Base-by-base conservation (phyloP, 37 sponge, comb jelly and placozoan species). In the Axinella damicornis region DNA sequence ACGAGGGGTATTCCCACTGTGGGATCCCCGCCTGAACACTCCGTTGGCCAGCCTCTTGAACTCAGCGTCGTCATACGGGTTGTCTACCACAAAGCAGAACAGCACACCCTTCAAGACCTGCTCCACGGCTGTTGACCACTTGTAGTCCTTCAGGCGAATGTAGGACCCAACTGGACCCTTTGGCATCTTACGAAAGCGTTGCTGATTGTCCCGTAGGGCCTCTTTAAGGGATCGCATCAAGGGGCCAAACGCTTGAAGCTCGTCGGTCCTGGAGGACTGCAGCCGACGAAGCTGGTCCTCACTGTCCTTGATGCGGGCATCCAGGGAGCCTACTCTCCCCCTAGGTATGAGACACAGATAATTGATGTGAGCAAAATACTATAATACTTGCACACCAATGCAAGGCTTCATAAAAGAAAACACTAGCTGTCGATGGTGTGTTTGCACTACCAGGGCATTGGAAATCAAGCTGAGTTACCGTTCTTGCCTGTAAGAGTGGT, bases 71-170 rank as follows among this genome's bases (percentile, higher is more conserved):
- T 95, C 96, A n/a, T 81, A 34, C 31, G 79, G 64, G 79, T 81
- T 92, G 78, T 92, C 81, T 57, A 86, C 87, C 16, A 95, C 32
- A 78, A 95, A 95, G 5, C 70, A 54, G 41, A 35, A 62, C 69
- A 88, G 78, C 39, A 71, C 35, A 15, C 62, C 16, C 38, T 52
- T 57, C 19, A 93, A 53, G 39, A 74, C 64, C 27, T 67, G 67
- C 87, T 96, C 94, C 57, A 93, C 65, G 19, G 94, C 92, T 28
- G 70, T 74, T 56, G 87, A 76, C 96, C 96, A 96, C 54, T 83
- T 79, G 46, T 85, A 80, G 53, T 96, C 92, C 64, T 79, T 77
- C 70, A 96, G 65, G 21, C 60, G 85, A 15, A 96, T 78, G 28
- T 28, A 46, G 19, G 76, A 27, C 41, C 95, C 95, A 20, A 95